These are phyloP conservation scores for Euphonia xanthogaster DNA, from an alignment of 2,797 vertebrate species.

Conservation along the genomic window DNA sequence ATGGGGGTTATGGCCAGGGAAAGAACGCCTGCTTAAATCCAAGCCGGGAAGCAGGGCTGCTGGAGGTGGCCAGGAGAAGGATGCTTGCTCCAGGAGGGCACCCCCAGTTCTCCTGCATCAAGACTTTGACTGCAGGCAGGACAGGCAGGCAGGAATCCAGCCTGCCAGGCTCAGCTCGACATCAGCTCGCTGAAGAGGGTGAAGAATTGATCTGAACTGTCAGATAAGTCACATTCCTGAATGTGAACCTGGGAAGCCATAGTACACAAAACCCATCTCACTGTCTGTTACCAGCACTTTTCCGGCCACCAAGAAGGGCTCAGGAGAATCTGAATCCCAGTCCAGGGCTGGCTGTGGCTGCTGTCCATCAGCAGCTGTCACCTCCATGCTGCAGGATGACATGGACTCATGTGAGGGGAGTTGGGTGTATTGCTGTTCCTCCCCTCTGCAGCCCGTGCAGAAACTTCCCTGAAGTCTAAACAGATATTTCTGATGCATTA, in stretches of 20 bases:
- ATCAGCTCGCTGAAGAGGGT: background rate
- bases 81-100: background rate
- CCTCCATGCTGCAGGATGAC: background rate
- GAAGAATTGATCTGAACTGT: background rate
- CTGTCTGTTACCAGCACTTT: background rate
- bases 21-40: background rate
- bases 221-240: background rate
- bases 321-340: background rate
- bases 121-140: accelerated
- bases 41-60: background rate
- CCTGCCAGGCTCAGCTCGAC: background rate
- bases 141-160: background rate
- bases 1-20: background rate
- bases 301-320: background rate
- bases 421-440: background rate
- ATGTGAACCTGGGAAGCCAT: background rate
- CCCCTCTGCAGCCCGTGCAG: background rate
- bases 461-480: background rate
- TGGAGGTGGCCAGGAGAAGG: background rate
- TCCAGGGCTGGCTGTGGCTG: background rate
- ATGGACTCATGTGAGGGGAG: accelerated
- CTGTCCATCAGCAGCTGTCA: background rate
- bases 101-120: accelerated
- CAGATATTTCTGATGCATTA: background rate
- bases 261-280: accelerated